Conservation (phyloP, 2,113 vertebrate species). For the Centropristis striata region DNA sequence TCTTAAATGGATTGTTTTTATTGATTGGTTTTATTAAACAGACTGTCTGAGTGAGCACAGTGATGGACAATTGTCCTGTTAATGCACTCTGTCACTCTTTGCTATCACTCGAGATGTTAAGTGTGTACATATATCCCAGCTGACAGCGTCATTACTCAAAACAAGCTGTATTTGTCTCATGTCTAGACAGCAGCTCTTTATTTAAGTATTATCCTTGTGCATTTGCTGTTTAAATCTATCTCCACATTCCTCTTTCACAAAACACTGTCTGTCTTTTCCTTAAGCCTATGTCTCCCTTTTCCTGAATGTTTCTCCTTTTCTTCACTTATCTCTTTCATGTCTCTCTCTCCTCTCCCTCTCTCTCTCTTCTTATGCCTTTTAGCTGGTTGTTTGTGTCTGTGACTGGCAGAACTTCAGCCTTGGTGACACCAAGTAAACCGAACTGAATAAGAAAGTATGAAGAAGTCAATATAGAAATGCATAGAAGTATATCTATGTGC, state of each 20-base stretch:
- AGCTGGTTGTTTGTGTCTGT: conserved; percentile 41
- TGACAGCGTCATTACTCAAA: neutral
- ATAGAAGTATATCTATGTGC: neutral
- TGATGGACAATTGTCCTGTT: neutral
- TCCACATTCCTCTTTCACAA: conserved; percentile 12
- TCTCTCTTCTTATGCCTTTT: conserved; percentile 21
- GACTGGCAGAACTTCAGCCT: conserved; percentile 39
- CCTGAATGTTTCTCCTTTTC: neutral
- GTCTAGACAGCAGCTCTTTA: conserved; percentile 13
- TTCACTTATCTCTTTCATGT: neutral
- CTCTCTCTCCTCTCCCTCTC: neutral
- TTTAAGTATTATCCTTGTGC: neutral
- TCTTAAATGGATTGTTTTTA: neutral
- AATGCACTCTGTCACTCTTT: neutral
- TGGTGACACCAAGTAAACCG: conserved; percentile 33
- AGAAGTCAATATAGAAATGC: conserved; percentile 15
- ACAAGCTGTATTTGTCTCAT: neutral
- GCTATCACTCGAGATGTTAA: neutral
- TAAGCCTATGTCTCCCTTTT: neutral
- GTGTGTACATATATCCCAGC: neutral
- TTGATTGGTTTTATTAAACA: neutral
- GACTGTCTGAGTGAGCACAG: neutral
- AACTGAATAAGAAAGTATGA: conserved; percentile 13
- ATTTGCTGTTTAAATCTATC: conserved; percentile 8
- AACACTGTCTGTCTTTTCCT: neutral